phyloP scores from a whole-genome alignment of 2,113 vertebrate genomes.

The Oenanthe melanoleuca region DNA sequence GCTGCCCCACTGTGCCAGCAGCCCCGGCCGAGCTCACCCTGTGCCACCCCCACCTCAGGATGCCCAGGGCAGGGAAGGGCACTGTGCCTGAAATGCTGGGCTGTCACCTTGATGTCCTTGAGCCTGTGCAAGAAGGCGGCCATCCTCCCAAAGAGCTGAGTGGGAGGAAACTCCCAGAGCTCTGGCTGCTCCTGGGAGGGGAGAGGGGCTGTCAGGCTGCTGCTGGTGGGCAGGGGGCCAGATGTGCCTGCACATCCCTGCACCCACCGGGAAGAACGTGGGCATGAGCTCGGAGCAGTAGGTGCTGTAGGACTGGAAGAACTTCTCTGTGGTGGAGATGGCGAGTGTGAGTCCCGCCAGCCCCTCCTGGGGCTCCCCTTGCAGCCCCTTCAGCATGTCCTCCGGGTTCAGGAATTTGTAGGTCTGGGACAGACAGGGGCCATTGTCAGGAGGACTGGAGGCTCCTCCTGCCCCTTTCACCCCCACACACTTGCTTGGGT shows the following conservation, averaged over 20 bases:
- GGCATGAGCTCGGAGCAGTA: slow-evolving; percentile 63
- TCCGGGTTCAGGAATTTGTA: slow-evolving; percentile 72
- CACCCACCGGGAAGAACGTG: slow-evolving; percentile 64
- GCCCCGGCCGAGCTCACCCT: background rate
- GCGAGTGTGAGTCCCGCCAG: slow-evolving; percentile 53
- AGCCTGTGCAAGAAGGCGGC: slow-evolving; percentile 75
- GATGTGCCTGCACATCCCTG: rapidly evolving
- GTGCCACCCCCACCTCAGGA: rapidly evolving
- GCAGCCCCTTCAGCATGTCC: slow-evolving; percentile 77
- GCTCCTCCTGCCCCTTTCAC: background rate
- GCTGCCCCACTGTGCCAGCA: rapidly evolving
- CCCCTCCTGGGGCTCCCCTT: slow-evolving; percentile 68
- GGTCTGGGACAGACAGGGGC: slow-evolving; percentile 57
- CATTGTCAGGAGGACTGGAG: background rate
- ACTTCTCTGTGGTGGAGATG: slow-evolving; percentile 48
- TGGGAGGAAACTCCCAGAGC: slow-evolving; percentile 74
- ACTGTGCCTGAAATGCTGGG: rapidly evolving
- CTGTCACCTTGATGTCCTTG: slow-evolving; percentile 74
- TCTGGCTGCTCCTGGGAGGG: slow-evolving; percentile 20
- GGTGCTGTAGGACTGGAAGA: slow-evolving; percentile 69
- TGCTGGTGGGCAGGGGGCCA: rapidly evolving
- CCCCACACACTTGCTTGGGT: background rate
- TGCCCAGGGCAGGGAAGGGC: background rate
- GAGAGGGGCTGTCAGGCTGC: background rate
- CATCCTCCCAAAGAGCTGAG: slow-evolving; percentile 70